Conservation (phyloP, 2,797 vertebrate species). For the Uromys caudimaculatus region DNA sequence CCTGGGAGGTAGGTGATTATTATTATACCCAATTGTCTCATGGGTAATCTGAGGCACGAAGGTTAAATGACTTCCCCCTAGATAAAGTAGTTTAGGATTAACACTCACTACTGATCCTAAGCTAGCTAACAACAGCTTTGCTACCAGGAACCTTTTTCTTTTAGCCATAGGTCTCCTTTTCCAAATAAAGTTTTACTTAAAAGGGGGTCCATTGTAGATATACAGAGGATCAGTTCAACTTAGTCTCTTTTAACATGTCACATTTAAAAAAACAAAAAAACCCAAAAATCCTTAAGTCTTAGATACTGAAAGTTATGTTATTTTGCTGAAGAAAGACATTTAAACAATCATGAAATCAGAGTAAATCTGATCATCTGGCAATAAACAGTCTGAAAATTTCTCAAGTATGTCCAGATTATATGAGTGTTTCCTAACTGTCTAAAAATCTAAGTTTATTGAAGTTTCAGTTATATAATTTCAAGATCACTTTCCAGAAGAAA, state of each 20-base stretch:
- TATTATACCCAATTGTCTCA: conserved; percentile 75
- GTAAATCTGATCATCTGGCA: conserved; percentile 41
- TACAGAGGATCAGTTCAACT: conserved; percentile 56
- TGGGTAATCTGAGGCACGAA: conserved; percentile 83
- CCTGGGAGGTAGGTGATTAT: conserved; percentile 82
- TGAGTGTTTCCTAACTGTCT: conserved; percentile 29
- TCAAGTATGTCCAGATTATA: conserved; percentile 43
- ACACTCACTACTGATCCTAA: not conserved
- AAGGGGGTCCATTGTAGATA: conserved; percentile 9
- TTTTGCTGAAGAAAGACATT: conserved; percentile 63
- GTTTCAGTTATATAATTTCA: conserved; percentile 55
- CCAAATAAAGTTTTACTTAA: conserved; percentile 48
- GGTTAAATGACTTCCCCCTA: conserved; percentile 72
- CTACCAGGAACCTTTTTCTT: conserved; percentile 37
- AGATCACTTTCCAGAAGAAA: conserved; percentile 63
- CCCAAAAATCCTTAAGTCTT: not conserved
- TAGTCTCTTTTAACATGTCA: conserved; percentile 36
- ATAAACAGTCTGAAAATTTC: conserved; percentile 40
- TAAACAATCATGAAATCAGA: conserved; percentile 53
- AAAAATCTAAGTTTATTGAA: conserved; percentile 59
- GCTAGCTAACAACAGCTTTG: not conserved
- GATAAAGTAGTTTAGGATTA: not conserved
- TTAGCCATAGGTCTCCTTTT: conserved; percentile 38
- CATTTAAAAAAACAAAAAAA: conserved; percentile 34
- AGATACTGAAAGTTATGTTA: conserved; percentile 41